Conservation (phyloP, 2,888 invertebrate species). For the Steromphala cineraria region DNA sequence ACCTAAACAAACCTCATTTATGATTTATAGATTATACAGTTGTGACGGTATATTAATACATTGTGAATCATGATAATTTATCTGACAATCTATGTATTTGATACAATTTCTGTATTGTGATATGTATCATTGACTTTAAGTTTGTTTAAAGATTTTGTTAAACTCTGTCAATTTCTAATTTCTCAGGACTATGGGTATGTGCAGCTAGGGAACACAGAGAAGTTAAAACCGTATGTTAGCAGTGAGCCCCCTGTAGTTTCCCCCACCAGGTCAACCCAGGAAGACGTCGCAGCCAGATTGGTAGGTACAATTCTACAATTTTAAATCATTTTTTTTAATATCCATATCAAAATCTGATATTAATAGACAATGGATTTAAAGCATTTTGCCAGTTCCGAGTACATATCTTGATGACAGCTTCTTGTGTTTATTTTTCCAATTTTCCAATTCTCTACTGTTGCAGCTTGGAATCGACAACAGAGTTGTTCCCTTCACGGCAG, state of each 20-base stretch:
- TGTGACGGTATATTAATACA: no score
- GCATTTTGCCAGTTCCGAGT: neutral
- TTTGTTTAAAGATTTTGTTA: no score
- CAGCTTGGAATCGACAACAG: constrained; percentile 73
- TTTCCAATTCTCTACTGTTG: constrained; percentile 14
- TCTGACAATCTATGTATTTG: no score
- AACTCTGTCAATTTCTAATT: neutral
- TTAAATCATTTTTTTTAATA: no score
- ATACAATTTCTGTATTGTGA: no score
- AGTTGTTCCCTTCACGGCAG: constrained; percentile 57
- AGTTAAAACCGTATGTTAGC: constrained; percentile 67
- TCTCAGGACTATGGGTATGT: constrained; percentile 70
- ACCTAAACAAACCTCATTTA: no score
- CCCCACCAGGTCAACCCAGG: constrained; percentile 49
- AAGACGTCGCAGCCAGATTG: constrained; percentile 59
- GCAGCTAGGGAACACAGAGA: constrained; percentile 66
- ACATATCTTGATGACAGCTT: neutral
- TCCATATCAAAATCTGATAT: no score
- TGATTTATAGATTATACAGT: no score
- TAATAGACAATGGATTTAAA: neutral
- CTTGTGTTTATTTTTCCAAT: no score
- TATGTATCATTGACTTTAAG: no score
- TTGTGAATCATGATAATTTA: no score
- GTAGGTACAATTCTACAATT: constrained; percentile 55
- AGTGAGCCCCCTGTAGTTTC: constrained; percentile 61